Base-by-base conservation (phyloP, 37 sponge, comb jelly and placozoan genomes). In the Diacarnus erythraeanus region DNA sequence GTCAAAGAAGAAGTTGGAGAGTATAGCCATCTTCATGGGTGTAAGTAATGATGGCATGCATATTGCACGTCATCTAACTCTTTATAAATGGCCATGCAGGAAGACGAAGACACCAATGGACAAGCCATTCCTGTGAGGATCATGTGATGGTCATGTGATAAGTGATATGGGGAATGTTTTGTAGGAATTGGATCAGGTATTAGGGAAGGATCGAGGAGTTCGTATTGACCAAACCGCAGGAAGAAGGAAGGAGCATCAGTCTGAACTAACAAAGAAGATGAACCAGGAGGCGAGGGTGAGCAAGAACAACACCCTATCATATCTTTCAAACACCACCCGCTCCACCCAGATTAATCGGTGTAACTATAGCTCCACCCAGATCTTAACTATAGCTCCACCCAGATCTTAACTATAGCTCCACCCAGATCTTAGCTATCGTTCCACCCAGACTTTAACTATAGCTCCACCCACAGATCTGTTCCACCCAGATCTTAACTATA, bases 1-100 rank as follows among this genome's bases (percentile, higher is more conserved):
- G 39, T 83, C 97, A 20, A 97, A 97, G 69, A 97, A 97, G 89
- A 91, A 94, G 77, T 43, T 97, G n/a, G 85, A 75, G 36, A 94
- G 84, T 64, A 91, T 97, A 39, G 96, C 94, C 68, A 97, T 97
- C 38, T 97, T 97, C 66, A 78, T 97, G 37, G 91, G 97, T 83
- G 97, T 94, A 42, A 58, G 87, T 69, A 47, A 6, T 15, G 10
- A 15, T 65, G 27, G 3, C 34, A 3, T 34, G 29, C 2, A 21
- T 58, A 5, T 23, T 17, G 38, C 3, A 1, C 26, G 43, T 40
- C 42, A 38, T 1, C 9, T 71, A 39, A 59, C 61, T 31, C 5
- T 74, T 31, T 26, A 3, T 43, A 23, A 4, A 18, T 74, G 22
- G 31, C 36, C 42, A 57, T 36, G 34, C 18, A 64, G 51, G 65